These are phyloP conservation scores for Lagocephalus sceleratus DNA, from an alignment of 2,797 vertebrate species.

Conservation along the genomic window DNA sequence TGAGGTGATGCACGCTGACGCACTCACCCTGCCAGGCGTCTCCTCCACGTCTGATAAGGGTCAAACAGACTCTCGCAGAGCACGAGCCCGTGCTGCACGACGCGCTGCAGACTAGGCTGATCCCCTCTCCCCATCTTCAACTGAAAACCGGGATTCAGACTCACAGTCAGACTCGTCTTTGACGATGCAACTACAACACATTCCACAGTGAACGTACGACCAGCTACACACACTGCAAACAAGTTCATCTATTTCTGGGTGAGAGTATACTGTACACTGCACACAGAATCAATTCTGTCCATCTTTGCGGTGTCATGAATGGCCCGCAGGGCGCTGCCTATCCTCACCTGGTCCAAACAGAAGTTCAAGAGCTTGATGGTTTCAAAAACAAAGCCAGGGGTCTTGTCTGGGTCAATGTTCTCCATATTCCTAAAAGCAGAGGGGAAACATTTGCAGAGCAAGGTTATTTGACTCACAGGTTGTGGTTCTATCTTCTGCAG, in stretches of 20 bases:
- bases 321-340: neutral
- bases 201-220: constrained; percentile 36
- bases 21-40: constrained; percentile 87
- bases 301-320: neutral
- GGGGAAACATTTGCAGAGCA: neutral
- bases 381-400: constrained; percentile 81
- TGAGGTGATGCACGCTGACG: constrained; percentile 1
- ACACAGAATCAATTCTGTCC: constrained; percentile 18
- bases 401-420: constrained; percentile 85
- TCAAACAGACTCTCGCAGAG: constrained; percentile 93
- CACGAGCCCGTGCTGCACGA: constrained; percentile 83
- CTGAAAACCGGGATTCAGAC: constrained; percentile 59
- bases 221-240: constrained; percentile 39
- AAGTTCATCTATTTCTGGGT: constrained; percentile 43
- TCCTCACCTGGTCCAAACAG: constrained; percentile 80
- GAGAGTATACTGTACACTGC: constrained; percentile 10
- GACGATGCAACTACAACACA: constrained; percentile 20
- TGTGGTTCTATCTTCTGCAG: no score
- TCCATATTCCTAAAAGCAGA: constrained; percentile 83
- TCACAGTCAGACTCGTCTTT: constrained; percentile 5
- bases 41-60: constrained; percentile 94
- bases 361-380: constrained; percentile 82
- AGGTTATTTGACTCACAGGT: no score
- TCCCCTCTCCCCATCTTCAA: constrained; percentile 72
- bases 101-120: constrained; percentile 67